Evolutionary conservation across 2,888 invertebrate species (phyloP).

Genomic region (Nowickia ferox): DNA sequence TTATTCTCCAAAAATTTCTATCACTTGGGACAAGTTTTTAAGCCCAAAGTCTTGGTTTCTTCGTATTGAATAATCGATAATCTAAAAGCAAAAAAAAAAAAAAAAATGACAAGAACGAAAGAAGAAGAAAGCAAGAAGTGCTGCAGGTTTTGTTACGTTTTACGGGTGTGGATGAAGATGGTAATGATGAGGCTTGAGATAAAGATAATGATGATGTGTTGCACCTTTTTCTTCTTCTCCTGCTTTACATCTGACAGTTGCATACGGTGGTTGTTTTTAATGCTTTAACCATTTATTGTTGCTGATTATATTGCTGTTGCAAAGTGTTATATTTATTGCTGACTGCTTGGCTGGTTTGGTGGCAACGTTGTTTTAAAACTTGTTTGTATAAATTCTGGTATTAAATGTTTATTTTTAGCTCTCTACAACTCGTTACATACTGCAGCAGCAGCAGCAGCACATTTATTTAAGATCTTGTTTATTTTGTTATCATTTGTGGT

Average conservation of each 20-base stretch:
- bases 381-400: constrained; percentile 55
- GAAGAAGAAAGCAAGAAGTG: constrained; percentile 10
- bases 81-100: neutral
- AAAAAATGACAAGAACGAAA: too few species aligned
- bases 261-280: constrained; percentile 27
- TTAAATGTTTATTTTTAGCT: constrained; percentile 63
- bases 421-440: constrained; percentile 13
- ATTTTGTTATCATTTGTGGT: constrained; percentile 38
- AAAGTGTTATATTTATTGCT: constrained; percentile 62
- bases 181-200: neutral
- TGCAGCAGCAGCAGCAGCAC: constrained; percentile 13
- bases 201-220: constrained; percentile 23
- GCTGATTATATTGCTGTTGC: constrained; percentile 50
- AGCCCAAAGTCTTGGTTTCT: constrained; percentile 11
- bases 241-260: constrained; percentile 28
- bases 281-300: constrained; percentile 39
- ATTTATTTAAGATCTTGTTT: constrained; percentile 54
- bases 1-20: constrained; percentile 43
- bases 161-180: constrained; percentile 13
- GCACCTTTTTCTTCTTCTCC: constrained; percentile 15
- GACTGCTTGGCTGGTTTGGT: constrained; percentile 50
- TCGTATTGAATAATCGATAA: constrained; percentile 49
- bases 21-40: constrained; percentile 30
- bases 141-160: constrained; percentile 34
- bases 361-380: constrained; percentile 43